Percentiles rank a stretch among this genome's conserved stretches.
These are phyloP conservation scores for Ariolimax columbianus DNA, from an alignment of 2,888 invertebrate species.

Conservation along the genomic window DNA sequence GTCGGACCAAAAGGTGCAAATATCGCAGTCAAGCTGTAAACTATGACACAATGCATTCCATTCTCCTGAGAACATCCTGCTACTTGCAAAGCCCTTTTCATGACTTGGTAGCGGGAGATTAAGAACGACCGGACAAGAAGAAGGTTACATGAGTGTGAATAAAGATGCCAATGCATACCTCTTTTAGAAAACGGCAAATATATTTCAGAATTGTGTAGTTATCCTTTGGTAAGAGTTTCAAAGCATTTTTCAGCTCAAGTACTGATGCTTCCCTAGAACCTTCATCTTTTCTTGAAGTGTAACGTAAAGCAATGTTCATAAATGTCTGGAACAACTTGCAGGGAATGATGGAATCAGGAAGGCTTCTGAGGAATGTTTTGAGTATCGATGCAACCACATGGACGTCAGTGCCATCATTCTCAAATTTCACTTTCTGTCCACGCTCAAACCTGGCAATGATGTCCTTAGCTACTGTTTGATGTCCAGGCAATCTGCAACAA, in stretches of 20 bases:
- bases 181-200: constrained; percentile 72
- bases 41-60: no score
- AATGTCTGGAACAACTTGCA: constrained; percentile 69
- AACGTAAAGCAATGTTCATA: constrained; percentile 72
- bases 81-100: no score
- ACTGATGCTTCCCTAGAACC: not conserved
- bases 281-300: constrained; percentile 48
- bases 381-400: constrained; percentile 77
- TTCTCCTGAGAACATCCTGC: no score
- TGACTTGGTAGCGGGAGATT: no score
- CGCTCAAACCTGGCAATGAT: constrained; percentile 74
- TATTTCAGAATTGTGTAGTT: constrained; percentile 75
- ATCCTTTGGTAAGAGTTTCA: constrained; percentile 64
- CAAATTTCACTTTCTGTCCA: constrained; percentile 63
- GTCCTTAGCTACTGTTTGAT: constrained; percentile 68
- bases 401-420: constrained; percentile 66
- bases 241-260: constrained; percentile 12
- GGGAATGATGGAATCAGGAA: constrained; percentile 77
- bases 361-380: constrained; percentile 76
- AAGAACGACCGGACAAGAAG: no score
- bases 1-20: no score
- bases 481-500: constrained; percentile 72
- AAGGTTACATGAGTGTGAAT: not conserved
- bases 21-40: no score
- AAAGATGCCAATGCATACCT: no score